Base-by-base conservation (phyloP, 2,888 invertebrate genomes). In the Aricia artaxerxes region DNA sequence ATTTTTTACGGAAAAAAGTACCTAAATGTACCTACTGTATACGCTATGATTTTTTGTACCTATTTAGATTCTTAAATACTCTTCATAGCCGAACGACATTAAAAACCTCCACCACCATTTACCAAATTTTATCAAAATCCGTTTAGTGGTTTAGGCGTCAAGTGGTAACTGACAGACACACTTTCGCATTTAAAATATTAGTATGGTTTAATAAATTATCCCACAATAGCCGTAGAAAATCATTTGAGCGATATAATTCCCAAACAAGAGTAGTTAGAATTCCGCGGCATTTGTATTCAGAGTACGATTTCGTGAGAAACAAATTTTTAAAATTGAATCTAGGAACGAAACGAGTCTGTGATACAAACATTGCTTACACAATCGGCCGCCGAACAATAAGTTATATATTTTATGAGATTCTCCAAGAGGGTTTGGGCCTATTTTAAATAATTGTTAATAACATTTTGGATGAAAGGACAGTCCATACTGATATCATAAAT, bases 301-400 rank as follows among this genome's bases (percentile, higher is more conserved):
- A 83, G 84, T 83, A 87, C 89, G 88, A 87, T 82, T 84, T 85
- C 82, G 85, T 84, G 85, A 86, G 89, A 87, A 91, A 89, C 91
- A 92, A 92, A 91, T 91, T 92, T 91, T 92, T 90, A 91, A 92
- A 92, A 92, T 92, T 92, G 91, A 92, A 92, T 92, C 90, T 91
- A 85, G 86, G 83, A 85, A 69, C 69, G 85, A 88, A 76, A 89
- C 87, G 87, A 88, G 87, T 81, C 87, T 84, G 85, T 85, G 88
- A 89, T 88, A 91, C 88, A 85, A 85, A 83, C 83, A 84, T 85
- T 84, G 85, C 82, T 77, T 73, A 80, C 79, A 78, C 78, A 78
- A 78, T 73, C 78, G 79, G 64, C 78, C 86, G 84, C 83, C 69
- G 79, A 81, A 78, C 79, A 81, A 81, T 79, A 77, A 81, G 80